Conservation (phyloP, 2,797 vertebrate species). For the Salarias fasciatus region DNA sequence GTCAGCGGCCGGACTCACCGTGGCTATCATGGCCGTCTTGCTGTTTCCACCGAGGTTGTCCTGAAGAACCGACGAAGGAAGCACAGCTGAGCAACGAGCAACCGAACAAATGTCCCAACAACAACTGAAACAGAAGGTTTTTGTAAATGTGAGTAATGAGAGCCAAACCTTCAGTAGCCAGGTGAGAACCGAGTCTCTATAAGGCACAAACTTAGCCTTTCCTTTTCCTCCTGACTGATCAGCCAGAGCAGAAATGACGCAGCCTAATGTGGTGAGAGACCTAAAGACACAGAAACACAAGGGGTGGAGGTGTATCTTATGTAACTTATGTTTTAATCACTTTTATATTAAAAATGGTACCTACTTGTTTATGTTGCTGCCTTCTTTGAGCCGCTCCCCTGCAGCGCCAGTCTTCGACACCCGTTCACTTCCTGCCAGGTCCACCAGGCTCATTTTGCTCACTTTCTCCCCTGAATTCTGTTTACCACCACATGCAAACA, state of each 20-base stretch:
- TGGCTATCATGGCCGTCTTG: constrained; percentile 99
- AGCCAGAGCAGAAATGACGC: constrained; percentile 97
- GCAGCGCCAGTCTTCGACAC: constrained; percentile 98
- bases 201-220: constrained; percentile 97
- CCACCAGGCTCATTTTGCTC: constrained; percentile 97
- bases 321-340: neutral
- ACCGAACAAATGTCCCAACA: neutral
- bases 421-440: constrained; percentile 96
- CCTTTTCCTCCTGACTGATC: constrained; percentile 96
- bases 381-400: constrained; percentile 96
- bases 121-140: neutral
- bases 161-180: constrained; percentile 96
- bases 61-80: constrained; percentile 68
- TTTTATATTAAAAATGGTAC: constrained; percentile 31
- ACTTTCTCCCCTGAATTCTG: constrained; percentile 99
- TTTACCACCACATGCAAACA: constrained; percentile 10
- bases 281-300: constrained; percentile 65
- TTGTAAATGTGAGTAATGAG: neutral
- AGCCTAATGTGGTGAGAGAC: constrained; percentile 95
- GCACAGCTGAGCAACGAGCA: neutral
- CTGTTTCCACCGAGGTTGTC: constrained; percentile 98
- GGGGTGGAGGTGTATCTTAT: no score
- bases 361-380: constrained; percentile 99
- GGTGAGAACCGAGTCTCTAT: constrained; percentile 98
- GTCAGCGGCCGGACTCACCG: constrained; percentile 95